Evolutionary conservation across 2,888 invertebrate genomes (phyloP).

Genomic region (Ormyrus nitidulus): DNA sequence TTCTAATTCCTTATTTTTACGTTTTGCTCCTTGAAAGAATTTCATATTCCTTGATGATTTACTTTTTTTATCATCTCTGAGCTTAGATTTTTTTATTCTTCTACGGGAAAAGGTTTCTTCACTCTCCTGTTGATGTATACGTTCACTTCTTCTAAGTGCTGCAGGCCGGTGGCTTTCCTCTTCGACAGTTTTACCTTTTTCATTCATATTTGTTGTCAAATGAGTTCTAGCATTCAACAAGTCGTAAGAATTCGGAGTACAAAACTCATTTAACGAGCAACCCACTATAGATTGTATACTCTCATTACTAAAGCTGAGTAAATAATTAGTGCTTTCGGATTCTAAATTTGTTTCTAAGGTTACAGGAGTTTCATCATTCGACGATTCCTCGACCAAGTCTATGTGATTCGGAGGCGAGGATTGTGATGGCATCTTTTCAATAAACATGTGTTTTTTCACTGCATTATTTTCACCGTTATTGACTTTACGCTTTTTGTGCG

Average conservation of each 20-base stretch:
- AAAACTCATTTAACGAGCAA: conserved; percentile 62
- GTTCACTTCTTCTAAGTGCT: conserved; percentile 68
- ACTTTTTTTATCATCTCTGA: conserved; percentile 55
- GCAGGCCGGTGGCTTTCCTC: conserved; percentile 59
- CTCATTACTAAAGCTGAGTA: conserved; percentile 67
- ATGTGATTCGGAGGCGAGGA: conserved; percentile 61
- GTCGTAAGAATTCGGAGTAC: conserved; percentile 40
- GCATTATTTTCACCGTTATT: conserved; percentile 59
- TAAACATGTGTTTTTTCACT: conserved; percentile 47
- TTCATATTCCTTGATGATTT: conserved; percentile 51
- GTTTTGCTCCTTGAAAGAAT: conserved; percentile 53
- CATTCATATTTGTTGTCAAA: neutral
- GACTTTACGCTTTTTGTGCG: conserved; percentile 68
- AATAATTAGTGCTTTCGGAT: conserved; percentile 69
- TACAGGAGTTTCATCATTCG: conserved; percentile 65
- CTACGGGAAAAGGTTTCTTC: conserved; percentile 61
- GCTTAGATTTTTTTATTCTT: conserved; percentile 33
- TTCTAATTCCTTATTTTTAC: conserved; percentile 61
- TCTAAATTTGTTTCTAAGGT: conserved; percentile 67
- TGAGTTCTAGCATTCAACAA: conserved; percentile 42
- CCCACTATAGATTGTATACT: conserved; percentile 68
- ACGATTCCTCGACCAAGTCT: conserved; percentile 68
- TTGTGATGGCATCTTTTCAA: conserved; percentile 57
- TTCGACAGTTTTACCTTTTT: conserved; percentile 54
- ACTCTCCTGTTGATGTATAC: conserved; percentile 69